Conservation (phyloP, 1,140 invertebrate genomes). For the Eueides isabella region DNA sequence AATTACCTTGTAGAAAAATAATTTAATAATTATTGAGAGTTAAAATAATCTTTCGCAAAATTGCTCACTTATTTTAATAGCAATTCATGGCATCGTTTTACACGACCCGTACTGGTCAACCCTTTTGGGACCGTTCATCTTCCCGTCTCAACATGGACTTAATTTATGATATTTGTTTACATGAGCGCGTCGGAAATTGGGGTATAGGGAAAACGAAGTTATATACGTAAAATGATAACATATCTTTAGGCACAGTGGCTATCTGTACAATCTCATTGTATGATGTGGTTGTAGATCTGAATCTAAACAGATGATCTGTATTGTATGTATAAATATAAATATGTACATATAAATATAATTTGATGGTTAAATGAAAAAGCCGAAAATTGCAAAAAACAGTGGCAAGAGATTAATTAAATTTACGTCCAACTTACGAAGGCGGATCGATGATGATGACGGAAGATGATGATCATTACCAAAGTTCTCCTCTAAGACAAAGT, state of each 20-base stretch:
- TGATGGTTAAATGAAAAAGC: too few species aligned
- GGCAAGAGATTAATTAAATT: too few species aligned
- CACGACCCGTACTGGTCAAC: constrained; percentile 16
- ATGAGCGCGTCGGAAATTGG: constrained; percentile 21
- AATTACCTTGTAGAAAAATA: neutral
- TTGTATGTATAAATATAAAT: too few species aligned
- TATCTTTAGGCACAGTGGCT: neutral
- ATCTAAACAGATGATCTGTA: too few species aligned
- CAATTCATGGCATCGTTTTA: constrained; percentile 19
- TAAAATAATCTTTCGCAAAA: neutral
- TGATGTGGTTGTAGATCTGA: neutral
- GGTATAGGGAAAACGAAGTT: constrained; percentile 19
- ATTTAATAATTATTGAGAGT: neutral
- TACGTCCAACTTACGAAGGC: too few species aligned
- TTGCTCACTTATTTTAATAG: neutral
- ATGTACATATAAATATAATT: too few species aligned
- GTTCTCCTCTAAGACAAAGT: too few species aligned
- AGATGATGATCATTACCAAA: too few species aligned
- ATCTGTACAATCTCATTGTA: neutral
- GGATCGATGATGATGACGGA: too few species aligned
- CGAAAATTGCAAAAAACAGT: too few species aligned
- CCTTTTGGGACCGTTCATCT: constrained; percentile 32
- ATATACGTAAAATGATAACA: neutral
- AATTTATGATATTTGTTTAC: constrained; percentile 32
- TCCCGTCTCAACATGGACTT: constrained; percentile 32